Evolutionary conservation across 2,113 vertebrate genomes (phyloP).

Genomic region (Epinephelus lanceolatus): DNA sequence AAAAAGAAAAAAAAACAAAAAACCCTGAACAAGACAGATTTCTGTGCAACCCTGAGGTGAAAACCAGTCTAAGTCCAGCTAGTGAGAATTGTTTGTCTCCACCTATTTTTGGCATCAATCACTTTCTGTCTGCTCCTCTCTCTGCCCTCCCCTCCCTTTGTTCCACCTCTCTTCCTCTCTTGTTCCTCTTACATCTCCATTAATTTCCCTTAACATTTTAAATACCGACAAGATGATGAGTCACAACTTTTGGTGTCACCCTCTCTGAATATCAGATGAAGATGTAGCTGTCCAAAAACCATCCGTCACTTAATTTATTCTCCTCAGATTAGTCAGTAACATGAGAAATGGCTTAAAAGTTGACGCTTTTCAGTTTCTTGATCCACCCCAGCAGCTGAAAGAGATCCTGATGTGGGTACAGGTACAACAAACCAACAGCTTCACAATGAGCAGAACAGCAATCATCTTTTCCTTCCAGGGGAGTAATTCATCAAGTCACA

Average conservation of each 20-base stretch:
- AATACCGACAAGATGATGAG: neutral
- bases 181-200: neutral
- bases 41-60: neutral
- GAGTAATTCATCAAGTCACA: neutral
- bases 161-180: neutral
- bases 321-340: neutral
- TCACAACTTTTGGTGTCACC: neutral
- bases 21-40: no score
- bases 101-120: neutral
- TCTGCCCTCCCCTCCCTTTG: neutral
- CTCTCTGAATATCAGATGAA: neutral
- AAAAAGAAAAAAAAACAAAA: no score
- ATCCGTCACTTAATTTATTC: neutral
- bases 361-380: neutral
- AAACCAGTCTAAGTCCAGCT: neutral
- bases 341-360: neutral
- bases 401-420: neutral
- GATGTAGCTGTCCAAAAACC: neutral
- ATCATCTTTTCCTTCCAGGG: neutral
- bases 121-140: neutral
- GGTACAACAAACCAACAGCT: neutral
- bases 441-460: neutral
- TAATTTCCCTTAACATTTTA: neutral
- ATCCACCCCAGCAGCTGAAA: neutral
- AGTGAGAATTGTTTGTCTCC: neutral